A percentile compares a stretch with the other conserved stretches of the same genome.
Evolutionary conservation across 2,797 vertebrate species (phyloP).

Genomic region (Gambusia yucatana): DNA sequence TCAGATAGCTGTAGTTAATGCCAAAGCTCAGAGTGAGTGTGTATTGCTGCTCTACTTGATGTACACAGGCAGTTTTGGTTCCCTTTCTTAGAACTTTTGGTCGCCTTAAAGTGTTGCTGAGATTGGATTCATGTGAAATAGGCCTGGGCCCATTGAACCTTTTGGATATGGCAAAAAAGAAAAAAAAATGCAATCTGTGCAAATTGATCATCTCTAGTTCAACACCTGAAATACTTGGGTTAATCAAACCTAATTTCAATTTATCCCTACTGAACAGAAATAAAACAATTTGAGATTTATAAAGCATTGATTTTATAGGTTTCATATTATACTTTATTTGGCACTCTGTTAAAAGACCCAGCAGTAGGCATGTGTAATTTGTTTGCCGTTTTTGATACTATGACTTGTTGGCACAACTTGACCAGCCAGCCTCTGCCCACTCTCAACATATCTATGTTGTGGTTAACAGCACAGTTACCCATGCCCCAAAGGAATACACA

Average conservation of each 20-base stretch:
- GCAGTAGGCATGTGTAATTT: not conserved
- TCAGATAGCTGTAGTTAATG: conserved; percentile 69
- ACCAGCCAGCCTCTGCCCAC: not conserved
- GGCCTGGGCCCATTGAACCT: not conserved
- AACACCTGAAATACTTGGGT: not conserved
- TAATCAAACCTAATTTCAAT: not conserved
- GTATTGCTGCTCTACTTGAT: conserved; percentile 54
- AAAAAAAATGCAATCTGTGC: not conserved
- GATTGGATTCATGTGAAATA: conserved; percentile 24
- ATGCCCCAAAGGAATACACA: not conserved
- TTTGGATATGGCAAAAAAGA: not conserved
- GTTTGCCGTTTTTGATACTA: not conserved
- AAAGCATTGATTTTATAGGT: not conserved
- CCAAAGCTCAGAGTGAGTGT: conserved; percentile 48
- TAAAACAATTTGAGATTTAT: not conserved
- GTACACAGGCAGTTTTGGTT: conserved; percentile 50
- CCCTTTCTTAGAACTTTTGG: conserved; percentile 27
- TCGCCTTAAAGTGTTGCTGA: conserved; percentile 39
- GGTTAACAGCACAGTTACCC: not conserved
- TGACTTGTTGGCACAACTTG: not conserved
- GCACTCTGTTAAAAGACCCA: not conserved
- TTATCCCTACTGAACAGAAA: not conserved
- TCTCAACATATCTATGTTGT: not conserved
- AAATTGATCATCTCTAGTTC: not conserved
- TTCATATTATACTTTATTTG: not conserved